A percentile compares a stretch with the other conserved stretches of the same genome.
These are phyloP conservation scores for Rhipidura dahli DNA, from an alignment of 2,113 vertebrate genomes.

Conservation along the genomic window DNA sequence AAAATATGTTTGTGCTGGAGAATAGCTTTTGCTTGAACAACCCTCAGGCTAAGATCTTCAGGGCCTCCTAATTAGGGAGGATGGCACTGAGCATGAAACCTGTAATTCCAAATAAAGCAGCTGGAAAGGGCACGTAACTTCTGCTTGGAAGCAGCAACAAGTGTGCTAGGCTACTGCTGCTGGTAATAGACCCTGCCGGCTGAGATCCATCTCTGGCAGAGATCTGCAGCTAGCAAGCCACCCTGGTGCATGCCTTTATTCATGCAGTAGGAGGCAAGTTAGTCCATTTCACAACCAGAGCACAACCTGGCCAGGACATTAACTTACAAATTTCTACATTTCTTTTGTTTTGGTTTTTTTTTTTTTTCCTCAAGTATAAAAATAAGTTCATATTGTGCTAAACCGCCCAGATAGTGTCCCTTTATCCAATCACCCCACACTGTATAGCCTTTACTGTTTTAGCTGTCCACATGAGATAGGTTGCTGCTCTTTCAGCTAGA, in stretches of 20 bases:
- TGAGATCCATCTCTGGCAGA: not conserved
- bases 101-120: conserved; percentile 55
- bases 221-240: not conserved
- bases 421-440: not conserved
- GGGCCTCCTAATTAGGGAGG: conserved; percentile 70
- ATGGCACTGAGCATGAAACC: conserved; percentile 49
- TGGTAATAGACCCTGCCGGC: not conserved
- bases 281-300: not conserved
- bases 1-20: conserved; percentile 56
- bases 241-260: not conserved
- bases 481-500: not conserved
- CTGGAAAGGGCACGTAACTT: not conserved
- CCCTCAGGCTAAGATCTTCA: conserved; percentile 65
- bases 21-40: conserved; percentile 66
- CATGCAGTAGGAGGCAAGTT: not conserved
- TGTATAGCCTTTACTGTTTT: not conserved
- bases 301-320: not conserved
- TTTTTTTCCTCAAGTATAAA: too few relatives aligned
- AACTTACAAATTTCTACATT: not conserved
- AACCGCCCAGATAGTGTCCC: too few relatives aligned
- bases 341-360: too few relatives aligned
- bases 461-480: not conserved
- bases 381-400: too few relatives aligned
- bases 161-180: not conserved
- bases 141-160: not conserved